phyloP scores from a whole-genome alignment of 2,113 vertebrate genomes.

The Microcebus ravelobensis region DNA sequence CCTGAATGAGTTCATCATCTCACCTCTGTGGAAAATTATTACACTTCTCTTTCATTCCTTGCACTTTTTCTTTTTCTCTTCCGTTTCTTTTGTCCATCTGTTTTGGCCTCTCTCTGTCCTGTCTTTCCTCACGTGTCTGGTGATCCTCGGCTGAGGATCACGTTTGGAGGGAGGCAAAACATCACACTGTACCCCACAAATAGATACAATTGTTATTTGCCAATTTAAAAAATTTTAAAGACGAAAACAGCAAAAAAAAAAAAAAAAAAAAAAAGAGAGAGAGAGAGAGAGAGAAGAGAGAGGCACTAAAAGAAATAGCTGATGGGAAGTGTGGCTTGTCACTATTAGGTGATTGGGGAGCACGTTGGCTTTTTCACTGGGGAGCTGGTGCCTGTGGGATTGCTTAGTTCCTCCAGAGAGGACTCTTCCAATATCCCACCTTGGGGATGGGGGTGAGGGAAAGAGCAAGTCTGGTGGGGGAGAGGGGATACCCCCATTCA shows the following conservation, averaged over 20 bases:
- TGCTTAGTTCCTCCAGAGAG: background rate
- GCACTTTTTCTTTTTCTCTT: background rate
- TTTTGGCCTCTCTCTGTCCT: background rate
- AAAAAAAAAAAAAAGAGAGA: background rate
- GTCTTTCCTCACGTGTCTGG: background rate
- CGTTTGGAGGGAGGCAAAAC: background rate
- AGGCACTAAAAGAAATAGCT: background rate
- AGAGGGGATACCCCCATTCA: background rate
- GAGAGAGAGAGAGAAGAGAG: background rate
- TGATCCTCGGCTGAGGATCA: background rate
- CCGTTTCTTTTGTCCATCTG: background rate
- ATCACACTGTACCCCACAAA: background rate
- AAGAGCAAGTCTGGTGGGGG: background rate
- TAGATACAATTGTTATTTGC: background rate
- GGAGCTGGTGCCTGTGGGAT: background rate
- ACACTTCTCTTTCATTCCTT: constrained; percentile 19
- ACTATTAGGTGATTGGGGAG: background rate
- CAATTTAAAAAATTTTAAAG: background rate
- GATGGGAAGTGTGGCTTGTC: background rate
- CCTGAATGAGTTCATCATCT: background rate
- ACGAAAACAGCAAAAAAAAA: background rate
- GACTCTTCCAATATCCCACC: background rate
- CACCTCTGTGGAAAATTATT: background rate
- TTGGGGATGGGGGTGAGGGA: background rate
- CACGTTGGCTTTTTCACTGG: background rate